These are phyloP conservation scores for Araneus ventricosus DNA, from an alignment of 1,140 invertebrate species.

Conservation along the genomic window DNA sequence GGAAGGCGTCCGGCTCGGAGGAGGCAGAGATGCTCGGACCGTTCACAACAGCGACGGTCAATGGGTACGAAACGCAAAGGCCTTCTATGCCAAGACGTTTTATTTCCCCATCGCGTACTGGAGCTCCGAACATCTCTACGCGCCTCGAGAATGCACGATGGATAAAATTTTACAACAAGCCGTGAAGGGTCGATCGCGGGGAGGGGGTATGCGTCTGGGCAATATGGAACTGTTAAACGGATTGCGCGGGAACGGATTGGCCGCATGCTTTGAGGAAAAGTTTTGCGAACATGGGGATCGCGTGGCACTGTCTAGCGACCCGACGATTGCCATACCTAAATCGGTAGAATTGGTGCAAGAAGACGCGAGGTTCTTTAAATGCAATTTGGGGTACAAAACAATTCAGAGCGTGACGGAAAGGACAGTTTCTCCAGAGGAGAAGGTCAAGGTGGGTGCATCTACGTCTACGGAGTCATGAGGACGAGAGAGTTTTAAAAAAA, in stretches of 20 bases:
- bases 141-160: not conserved
- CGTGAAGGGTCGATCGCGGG: conserved; percentile 24
- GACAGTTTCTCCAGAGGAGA: not conserved
- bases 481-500: conserved; percentile 10
- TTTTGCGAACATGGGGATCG: conserved; percentile 47
- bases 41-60: not conserved
- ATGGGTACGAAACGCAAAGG: not conserved
- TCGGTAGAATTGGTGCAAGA: not conserved
- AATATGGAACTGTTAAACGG: conserved; percentile 52
- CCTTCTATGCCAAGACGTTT: conserved; percentile 21
- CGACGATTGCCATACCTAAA: not conserved
- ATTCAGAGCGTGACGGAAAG: not conserved
- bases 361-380: conserved; percentile 37
- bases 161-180: conserved; percentile 17
- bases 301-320: not conserved
- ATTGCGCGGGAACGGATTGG: conserved; percentile 41
- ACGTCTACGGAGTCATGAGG: no score
- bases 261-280: conserved; percentile 15
- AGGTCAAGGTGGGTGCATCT: not conserved
- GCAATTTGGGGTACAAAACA: not conserved
- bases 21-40: not conserved
- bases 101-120: conserved; percentile 30
- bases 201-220: conserved; percentile 45
- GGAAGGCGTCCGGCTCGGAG: not conserved
- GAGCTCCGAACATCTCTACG: conserved; percentile 22